phyloP scores from a whole-genome alignment of 2,113 vertebrate genomes.

The Erythrocercus mccallii region DNA sequence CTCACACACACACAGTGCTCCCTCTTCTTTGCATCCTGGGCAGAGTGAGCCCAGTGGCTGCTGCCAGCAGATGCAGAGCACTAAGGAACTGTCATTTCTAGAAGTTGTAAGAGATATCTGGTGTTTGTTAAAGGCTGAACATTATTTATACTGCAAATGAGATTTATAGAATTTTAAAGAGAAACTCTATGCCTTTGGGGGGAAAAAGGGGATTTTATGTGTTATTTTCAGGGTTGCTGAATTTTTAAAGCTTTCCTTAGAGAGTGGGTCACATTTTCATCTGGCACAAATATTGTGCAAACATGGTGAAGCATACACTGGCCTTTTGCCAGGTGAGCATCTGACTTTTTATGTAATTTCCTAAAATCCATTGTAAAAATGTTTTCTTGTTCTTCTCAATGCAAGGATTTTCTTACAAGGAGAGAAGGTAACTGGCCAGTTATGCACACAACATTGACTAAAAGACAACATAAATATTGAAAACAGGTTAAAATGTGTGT shows the following conservation, averaged over 20 bases:
- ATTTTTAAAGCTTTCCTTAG: not conserved
- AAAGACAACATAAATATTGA: not conserved
- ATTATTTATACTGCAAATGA: not conserved
- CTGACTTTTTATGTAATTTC: not conserved
- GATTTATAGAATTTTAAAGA: not conserved
- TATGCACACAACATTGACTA: not conserved
- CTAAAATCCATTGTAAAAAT: not conserved
- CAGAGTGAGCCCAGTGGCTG: not conserved
- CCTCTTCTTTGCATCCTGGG: not conserved
- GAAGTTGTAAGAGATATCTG: not conserved
- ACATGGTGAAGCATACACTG: not conserved
- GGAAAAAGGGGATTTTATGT: not conserved
- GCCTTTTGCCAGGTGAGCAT: not conserved
- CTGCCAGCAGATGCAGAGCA: not conserved
- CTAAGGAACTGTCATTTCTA: not conserved
- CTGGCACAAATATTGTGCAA: not conserved
- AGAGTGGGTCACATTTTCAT: not conserved
- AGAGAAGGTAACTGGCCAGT: not conserved
- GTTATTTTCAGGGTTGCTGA: not conserved
- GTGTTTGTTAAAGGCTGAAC: not conserved
- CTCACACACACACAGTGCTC: fast-evolving
- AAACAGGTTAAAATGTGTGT: not conserved
- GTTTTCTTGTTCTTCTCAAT: not conserved
- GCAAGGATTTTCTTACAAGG: not conserved
- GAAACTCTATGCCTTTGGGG: not conserved